Evolutionary conservation across 2,888 invertebrate genomes (phyloP).

Genomic region (Sycophila texana): DNA sequence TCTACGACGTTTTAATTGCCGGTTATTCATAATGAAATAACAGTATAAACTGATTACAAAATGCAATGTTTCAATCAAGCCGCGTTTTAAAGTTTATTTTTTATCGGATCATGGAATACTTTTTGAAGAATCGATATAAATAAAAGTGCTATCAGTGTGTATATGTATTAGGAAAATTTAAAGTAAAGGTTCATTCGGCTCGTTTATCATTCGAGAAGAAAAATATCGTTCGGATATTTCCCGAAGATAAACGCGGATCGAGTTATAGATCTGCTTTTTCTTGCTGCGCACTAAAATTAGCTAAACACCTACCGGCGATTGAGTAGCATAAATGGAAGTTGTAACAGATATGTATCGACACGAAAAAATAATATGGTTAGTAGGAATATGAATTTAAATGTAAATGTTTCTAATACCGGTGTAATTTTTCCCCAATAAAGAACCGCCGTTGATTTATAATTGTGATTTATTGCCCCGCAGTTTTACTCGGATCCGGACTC

Average conservation of each 20-base stretch:
- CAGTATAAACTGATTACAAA: constrained; percentile 7
- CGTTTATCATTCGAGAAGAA: too few species aligned
- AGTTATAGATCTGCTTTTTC: background rate
- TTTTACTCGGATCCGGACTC: too few species aligned
- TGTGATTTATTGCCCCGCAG: too few species aligned
- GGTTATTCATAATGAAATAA: background rate
- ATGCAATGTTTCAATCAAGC: background rate
- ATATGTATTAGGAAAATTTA: too few species aligned
- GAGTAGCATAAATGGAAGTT: background rate
- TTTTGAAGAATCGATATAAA: too few species aligned
- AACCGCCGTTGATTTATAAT: too few species aligned
- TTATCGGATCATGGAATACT: background rate
- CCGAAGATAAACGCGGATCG: background rate
- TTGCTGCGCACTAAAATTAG: background rate
- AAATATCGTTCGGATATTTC: background rate
- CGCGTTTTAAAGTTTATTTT: background rate
- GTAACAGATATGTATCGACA: background rate
- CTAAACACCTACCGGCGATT: constrained; percentile 1
- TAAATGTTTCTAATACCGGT: too few species aligned
- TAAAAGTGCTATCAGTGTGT: too few species aligned
- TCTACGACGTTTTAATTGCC: constrained; percentile 3
- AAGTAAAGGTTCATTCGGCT: too few species aligned
- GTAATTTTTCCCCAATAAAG: too few species aligned
- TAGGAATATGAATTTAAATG: too few species aligned
- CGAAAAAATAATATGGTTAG: too few species aligned